These are phyloP conservation scores for Tipula unca DNA, from an alignment of 2,888 invertebrate genomes.

Conservation along the genomic window DNA sequence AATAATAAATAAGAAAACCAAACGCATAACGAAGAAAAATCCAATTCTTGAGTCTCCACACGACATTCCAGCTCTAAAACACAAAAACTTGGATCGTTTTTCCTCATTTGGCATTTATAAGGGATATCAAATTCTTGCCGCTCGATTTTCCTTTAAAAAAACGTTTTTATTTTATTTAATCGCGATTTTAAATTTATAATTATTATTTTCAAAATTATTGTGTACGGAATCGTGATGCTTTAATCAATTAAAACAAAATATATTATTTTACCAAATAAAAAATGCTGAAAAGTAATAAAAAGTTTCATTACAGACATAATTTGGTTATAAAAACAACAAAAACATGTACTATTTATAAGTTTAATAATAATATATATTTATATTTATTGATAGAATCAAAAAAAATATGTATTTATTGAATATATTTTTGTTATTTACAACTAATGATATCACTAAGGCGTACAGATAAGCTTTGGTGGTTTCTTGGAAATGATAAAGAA, in stretches of 20 bases:
- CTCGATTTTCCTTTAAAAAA: neutral
- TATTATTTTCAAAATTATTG: neutral
- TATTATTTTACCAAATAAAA: constrained; percentile 8
- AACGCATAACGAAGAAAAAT: neutral
- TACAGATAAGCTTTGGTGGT: neutral
- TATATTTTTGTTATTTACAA: neutral
- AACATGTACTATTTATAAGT: neutral
- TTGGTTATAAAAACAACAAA: neutral
- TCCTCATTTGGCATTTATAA: neutral
- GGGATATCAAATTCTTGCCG: neutral
- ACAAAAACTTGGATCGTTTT: neutral
- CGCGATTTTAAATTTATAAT: neutral
- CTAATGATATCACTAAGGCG: neutral
- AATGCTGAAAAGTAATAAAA: neutral
- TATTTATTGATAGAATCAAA: constrained; percentile 14
- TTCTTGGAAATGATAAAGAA: neutral
- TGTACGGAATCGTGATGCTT: neutral
- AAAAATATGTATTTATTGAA: neutral
- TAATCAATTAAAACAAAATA: neutral
- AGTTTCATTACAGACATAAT: neutral
- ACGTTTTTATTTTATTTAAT: neutral
- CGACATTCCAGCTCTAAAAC: neutral
- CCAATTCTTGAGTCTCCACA: neutral
- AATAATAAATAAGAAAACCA: neutral
- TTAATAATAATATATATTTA: constrained; percentile 14